Evolutionary conservation across 2,888 invertebrate species (phyloP).

Genomic region (Ditylenchus weischeri): DNA sequence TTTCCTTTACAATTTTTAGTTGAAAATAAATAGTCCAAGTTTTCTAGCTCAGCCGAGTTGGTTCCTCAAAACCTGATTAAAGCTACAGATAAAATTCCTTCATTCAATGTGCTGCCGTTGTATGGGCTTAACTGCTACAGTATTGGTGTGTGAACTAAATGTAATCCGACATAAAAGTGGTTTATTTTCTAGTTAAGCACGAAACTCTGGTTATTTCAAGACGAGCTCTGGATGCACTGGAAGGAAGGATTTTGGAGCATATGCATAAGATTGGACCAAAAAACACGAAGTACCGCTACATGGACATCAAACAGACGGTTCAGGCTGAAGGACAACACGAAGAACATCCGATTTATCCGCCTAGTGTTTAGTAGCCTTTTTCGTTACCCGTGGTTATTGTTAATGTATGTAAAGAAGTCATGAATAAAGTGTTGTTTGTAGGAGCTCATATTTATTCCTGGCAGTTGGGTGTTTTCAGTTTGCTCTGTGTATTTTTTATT

Average conservation of each 20-base stretch:
- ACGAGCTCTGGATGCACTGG: slow-evolving; percentile 68
- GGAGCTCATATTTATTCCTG: background rate
- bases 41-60: slow-evolving; percentile 34
- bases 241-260: slow-evolving; percentile 61
- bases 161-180: background rate
- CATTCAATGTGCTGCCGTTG: slow-evolving; percentile 88
- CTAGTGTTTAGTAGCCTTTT: slow-evolving; percentile 44
- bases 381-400: slow-evolving; percentile 26
- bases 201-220: slow-evolving; percentile 67
- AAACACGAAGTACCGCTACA: slow-evolving; percentile 52
- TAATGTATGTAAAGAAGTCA: slow-evolving; percentile 1
- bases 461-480: background rate
- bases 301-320: slow-evolving; percentile 52
- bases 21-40: too few relatives aligned
- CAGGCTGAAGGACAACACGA: slow-evolving; percentile 51
- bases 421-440: background rate
- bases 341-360: slow-evolving; percentile 48
- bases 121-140: slow-evolving; percentile 91
- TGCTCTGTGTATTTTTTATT: background rate
- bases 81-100: slow-evolving; percentile 75
- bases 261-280: slow-evolving; percentile 44
- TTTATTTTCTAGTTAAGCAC: slow-evolving; percentile 71
- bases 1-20: slow-evolving; percentile 49
- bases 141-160: slow-evolving; percentile 64
- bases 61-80: slow-evolving; percentile 72